Evolutionary conservation across 2,797 vertebrate genomes (phyloP).

Genomic region (Channa striata): DNA sequence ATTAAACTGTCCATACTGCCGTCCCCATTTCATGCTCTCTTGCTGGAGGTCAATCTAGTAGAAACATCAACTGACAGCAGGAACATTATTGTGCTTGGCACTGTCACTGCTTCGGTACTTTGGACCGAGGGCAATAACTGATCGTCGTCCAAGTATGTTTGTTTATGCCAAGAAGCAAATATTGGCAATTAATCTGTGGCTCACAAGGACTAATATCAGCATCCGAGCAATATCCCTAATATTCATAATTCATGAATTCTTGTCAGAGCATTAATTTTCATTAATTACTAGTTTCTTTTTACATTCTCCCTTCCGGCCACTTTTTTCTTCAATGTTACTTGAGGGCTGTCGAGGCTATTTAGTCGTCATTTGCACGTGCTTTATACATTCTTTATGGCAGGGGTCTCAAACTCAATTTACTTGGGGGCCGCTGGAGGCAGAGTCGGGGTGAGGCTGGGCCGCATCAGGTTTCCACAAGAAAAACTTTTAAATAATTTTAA

Average conservation of each 20-base stretch:
- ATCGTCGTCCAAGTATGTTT: not conserved
- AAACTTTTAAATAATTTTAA: too few species aligned
- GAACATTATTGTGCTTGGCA: not conserved
- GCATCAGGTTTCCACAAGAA: too few species aligned
- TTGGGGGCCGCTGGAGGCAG: too few species aligned
- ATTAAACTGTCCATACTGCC: constrained; percentile 4
- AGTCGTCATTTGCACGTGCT: not conserved
- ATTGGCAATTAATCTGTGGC: not conserved
- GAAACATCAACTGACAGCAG: constrained; percentile 24
- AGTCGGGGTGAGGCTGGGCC: too few species aligned
- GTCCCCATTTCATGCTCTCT: constrained; percentile 30
- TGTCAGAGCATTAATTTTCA: constrained; percentile 1
- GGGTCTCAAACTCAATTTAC: too few species aligned
- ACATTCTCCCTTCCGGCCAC: not conserved
- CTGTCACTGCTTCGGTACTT: constrained; percentile 6
- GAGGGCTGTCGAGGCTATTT: not conserved
- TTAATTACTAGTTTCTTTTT: not conserved
- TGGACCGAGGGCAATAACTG: constrained; percentile 1
- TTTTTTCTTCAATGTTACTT: not conserved
- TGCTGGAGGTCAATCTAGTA: constrained; percentile 35
- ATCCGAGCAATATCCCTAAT: not conserved
- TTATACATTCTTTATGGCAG: not conserved
- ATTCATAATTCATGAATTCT: constrained; percentile 4
- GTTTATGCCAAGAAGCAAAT: constrained; percentile 4
- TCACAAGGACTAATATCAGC: not conserved